Percentiles rank a stretch among this genome's conserved stretches.
Conservation (phyloP, 2,797 vertebrate species). For the Thunnus albacares region DNA sequence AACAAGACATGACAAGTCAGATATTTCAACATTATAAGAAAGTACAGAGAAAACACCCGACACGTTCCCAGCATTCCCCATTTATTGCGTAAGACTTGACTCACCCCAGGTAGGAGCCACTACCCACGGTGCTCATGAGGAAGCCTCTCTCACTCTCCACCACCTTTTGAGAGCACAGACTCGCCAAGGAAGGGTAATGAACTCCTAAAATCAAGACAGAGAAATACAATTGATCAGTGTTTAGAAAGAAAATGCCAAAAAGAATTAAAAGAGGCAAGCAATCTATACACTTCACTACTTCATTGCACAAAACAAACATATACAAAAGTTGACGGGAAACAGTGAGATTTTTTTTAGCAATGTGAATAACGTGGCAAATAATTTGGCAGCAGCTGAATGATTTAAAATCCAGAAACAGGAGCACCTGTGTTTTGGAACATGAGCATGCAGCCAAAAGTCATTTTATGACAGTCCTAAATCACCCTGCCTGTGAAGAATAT, state of each 20-base stretch:
- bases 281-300: background rate
- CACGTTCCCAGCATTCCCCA: background rate
- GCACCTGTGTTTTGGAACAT: too few species aligned
- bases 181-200: slow-evolving; percentile 94
- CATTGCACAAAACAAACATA: slow-evolving; percentile 5
- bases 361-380: background rate
- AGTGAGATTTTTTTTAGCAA: background rate
- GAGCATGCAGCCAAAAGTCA: too few species aligned
- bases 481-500: fast-evolving
- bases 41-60: background rate
- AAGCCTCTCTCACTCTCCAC: slow-evolving; percentile 92
- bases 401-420: background rate
- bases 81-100: slow-evolving; percentile 66
- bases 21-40: background rate
- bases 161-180: slow-evolving; percentile 95
- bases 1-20: slow-evolving; percentile 20
- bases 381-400: background rate
- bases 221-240: background rate
- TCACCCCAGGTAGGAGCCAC: slow-evolving; percentile 96
- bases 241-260: background rate
- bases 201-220: slow-evolving; percentile 85
- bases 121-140: slow-evolving; percentile 94
- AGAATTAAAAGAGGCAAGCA: background rate
- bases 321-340: background rate
- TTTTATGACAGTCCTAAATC: too few species aligned